Evolutionary conservation across 2,113 vertebrate genomes (phyloP).

Genomic region (Cebus imitator): DNA sequence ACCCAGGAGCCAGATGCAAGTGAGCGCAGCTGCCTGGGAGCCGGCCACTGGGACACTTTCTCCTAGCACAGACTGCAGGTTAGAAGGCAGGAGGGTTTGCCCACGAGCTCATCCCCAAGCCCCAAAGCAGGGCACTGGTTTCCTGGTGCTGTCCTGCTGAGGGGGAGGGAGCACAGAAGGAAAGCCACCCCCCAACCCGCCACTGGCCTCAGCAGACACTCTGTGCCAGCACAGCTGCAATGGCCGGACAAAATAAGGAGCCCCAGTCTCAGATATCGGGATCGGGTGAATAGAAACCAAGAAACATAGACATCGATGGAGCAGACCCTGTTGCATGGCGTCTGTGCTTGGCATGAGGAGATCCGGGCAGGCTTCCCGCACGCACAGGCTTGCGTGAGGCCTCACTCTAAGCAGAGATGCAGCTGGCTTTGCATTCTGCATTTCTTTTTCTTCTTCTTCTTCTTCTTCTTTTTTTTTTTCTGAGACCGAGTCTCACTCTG

Average conservation of each 20-base stretch:
- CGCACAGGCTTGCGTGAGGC: background rate
- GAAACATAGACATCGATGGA: rapidly evolving
- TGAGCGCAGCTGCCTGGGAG: background rate
- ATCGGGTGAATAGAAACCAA: background rate
- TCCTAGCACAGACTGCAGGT: background rate
- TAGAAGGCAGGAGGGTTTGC: background rate
- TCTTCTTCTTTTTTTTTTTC: too few relatives aligned
- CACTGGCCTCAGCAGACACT: background rate
- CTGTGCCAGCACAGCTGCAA: rapidly evolving
- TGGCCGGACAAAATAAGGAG: rapidly evolving
- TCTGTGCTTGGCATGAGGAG: background rate
- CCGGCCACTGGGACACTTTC: background rate
- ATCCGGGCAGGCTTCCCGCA: background rate
- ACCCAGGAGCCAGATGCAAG: background rate
- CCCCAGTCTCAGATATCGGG: background rate
- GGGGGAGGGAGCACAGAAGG: background rate
- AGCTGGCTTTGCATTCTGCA: too few relatives aligned
- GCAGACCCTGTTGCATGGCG: rapidly evolving
- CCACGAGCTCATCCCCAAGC: background rate
- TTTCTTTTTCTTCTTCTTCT: too few relatives aligned
- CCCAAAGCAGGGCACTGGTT: background rate
- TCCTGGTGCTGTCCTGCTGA: background rate
- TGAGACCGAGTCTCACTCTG: too few relatives aligned
- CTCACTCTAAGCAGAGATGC: background rate
- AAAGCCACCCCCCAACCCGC: background rate